Base-by-base conservation (phyloP, 2,888 invertebrate genomes). In the Bugulina stolonifera region DNA sequence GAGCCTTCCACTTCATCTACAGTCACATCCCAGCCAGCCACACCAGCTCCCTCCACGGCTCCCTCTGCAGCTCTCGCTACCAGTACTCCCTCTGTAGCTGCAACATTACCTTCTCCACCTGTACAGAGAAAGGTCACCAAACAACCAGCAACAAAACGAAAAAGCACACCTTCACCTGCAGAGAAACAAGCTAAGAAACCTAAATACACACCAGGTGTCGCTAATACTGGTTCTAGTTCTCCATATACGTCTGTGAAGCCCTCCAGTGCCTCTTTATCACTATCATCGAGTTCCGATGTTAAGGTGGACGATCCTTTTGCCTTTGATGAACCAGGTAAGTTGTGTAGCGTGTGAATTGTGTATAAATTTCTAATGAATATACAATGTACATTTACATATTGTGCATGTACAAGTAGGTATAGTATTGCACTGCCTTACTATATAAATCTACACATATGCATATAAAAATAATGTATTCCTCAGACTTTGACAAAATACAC, bases 281-380 rank as follows among this genome's bases (percentile, higher is more conserved):
- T 29, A 27, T 18, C 32, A 14, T 22, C 27, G 2, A 32, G 2
- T 14, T 14, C 22, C 1, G 64, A 64, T 3, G 32, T 14, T 32
- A 34, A 27, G 14, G 27, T 32, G 3, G 64, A 64, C n/a, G 64
- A 64, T 64, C 64, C 64, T 5, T 64, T 64, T 32, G 64, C 64
- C 10, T 64, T 64, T 34, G 64, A 64, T 64, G 64, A 64, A 27
- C 32, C 64, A 14, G 64, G 64, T 64, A 64, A 5, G 57, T 57
- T 52, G 22, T 10, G 14, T 52, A 14, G 22, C 22, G 22, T 52
- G 10, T 52, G n/a, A n/a, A n/a, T n/a, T n/a, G n/a, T n/a, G n/a
- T n/a, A n/a, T n/a, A n/a, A n/a, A n/a, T n/a, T n/a, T n/a, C n/a
- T n/a, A n/a, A n/a, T n/a, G n/a, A n/a, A n/a, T n/a, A n/a, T n/a